These are phyloP conservation scores for Urosaurus nigricauda DNA, from an alignment of 2,797 vertebrate genomes.

Conservation along the genomic window DNA sequence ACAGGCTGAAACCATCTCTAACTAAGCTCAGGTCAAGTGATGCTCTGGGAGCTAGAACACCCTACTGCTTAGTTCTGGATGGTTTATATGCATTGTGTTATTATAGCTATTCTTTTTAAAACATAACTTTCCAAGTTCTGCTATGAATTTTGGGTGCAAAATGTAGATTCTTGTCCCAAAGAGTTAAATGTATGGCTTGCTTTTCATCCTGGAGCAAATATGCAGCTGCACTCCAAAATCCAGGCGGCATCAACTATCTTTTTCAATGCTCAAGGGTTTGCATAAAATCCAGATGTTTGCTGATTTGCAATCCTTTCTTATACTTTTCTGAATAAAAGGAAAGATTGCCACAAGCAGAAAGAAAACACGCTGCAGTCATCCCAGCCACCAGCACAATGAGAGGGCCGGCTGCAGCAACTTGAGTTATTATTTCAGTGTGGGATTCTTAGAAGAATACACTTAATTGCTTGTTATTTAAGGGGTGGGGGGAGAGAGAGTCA, in stretches of 20 bases:
- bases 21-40: not conserved
- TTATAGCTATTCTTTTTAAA: not conserved
- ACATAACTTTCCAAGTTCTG: not conserved
- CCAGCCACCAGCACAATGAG: constrained; percentile 1
- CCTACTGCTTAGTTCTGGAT: not conserved
- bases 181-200: constrained; percentile 51
- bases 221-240: constrained; percentile 49
- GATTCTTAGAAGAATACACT: constrained; percentile 59
- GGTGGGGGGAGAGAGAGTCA: constrained; percentile 54
- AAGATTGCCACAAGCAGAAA: constrained; percentile 43
- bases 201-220: constrained; percentile 48
- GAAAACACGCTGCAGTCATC: constrained; percentile 44
- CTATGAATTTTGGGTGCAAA: constrained; percentile 40
- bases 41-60: not conserved
- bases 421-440: constrained; percentile 43
- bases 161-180: constrained; percentile 25
- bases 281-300: constrained; percentile 69
- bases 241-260: constrained; percentile 41
- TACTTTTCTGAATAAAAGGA: constrained; percentile 46
- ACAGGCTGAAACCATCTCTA: not conserved
- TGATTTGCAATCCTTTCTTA: constrained; percentile 50
- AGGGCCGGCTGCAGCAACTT: constrained; percentile 29
- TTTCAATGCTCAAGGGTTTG: constrained; percentile 52
- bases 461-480: constrained; percentile 60
- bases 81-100: not conserved